Base-by-base conservation (phyloP, 2,797 vertebrate species). In the Apodemus agrarius region DNA sequence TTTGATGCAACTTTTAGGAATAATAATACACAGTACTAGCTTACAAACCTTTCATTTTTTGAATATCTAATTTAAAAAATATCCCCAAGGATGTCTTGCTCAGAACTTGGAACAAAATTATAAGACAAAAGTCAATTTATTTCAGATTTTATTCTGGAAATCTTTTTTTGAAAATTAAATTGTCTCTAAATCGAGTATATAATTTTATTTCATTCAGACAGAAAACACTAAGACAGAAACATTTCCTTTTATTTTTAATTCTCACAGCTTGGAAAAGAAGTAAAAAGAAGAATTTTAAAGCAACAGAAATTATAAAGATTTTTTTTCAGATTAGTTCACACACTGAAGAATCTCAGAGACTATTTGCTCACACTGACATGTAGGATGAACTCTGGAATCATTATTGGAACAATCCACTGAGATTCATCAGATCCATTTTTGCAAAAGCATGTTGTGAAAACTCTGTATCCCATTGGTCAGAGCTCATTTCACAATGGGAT, bases 161-260 rank as follows among this genome's bases (percentile, higher is more conserved):
- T 65, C 26, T 2, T 46, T 3, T 49, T 61, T 11, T 74, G 81
- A 91, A n/a, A 82, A 90, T 76, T n/a, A 88, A 96, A 65, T 86
- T 22, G 59, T 46, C 21, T 14, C 95, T 31, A 79, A 83, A 80
- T 91, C 21, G 88, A 91, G 19, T 46, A n/a, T 49, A 2, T 49
- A 67, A 46, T 96, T 80, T 90, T 22, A 95, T 80, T 79, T 0
- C 7, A 95, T 86, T 90, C 10, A 92, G 26, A 46, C 13, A 65
- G 10, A 87, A 37, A 22, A 46, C 65, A 95, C 57, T 31, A 88
- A 0, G 16, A 34, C 0, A 1, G 22, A 59, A 12, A 85, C 2
- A 31, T 67, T 67, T 79, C 11, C 52, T 88, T 92, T 86, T 72
- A 72, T 85, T 75, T 94, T 97, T 89, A 91, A 65, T 80, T 93